Percentiles rank a stretch among this genome's conserved stretches.
Conservation (phyloP, 2,888 invertebrate species). For the Apotomis turbidana region DNA sequence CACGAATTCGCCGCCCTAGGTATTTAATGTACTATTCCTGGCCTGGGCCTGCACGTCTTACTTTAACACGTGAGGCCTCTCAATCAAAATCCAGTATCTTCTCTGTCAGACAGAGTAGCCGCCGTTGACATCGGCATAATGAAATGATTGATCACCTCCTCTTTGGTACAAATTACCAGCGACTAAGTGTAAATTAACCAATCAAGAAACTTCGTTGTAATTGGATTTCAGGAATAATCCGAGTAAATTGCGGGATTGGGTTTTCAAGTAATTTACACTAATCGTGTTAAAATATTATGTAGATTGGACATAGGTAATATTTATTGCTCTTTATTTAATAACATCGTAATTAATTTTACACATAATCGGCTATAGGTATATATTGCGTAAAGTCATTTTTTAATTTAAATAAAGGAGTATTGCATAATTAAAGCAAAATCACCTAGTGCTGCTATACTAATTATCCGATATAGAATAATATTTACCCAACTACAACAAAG, state of each 20-base stretch:
- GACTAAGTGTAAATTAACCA: slow-evolving; percentile 37
- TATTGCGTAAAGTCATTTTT: no score
- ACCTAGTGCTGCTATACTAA: no score
- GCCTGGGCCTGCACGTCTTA: no score
- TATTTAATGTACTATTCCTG: no score
- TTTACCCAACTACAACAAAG: no score
- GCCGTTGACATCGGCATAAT: not conserved
- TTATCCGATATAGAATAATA: no score
- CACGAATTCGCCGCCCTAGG: no score
- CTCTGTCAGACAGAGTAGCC: not conserved
- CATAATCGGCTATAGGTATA: not conserved
- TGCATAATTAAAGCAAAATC: no score
- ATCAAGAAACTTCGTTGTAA: slow-evolving; percentile 37
- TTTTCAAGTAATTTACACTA: slow-evolving; percentile 34
- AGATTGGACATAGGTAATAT: not conserved
- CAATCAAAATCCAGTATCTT: no score
- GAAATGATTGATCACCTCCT: slow-evolving; percentile 33
- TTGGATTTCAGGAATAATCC: slow-evolving; percentile 30
- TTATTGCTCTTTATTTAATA: not conserved
- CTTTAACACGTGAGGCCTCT: no score
- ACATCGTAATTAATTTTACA: not conserved
- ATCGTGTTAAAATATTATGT: slow-evolving; percentile 16
- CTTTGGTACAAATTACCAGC: slow-evolving; percentile 30
- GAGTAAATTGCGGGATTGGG: slow-evolving; percentile 26
- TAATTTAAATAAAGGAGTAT: no score